These are phyloP conservation scores for Leptodirus hochenwartii DNA, from an alignment of 2,888 invertebrate species.

Conservation along the genomic window DNA sequence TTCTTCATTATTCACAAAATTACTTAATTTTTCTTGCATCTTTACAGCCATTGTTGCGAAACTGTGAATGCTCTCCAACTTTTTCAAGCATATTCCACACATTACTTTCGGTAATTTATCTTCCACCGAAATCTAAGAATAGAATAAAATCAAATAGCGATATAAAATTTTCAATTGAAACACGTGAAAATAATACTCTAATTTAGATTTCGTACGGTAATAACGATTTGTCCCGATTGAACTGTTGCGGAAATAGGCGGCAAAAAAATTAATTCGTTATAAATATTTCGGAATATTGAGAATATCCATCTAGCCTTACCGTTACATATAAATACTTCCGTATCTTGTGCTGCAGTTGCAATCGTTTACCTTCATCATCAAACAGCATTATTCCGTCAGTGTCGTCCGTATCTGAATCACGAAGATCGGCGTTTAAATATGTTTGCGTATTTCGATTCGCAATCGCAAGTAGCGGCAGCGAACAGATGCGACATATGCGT, in stretches of 20 bases:
- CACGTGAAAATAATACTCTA: too few relatives aligned
- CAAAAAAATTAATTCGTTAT: too few relatives aligned
- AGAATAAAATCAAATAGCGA: slow-evolving; percentile 9
- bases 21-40: slow-evolving; percentile 39
- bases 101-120: slow-evolving; percentile 51
- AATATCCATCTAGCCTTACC: too few relatives aligned
- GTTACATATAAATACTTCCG: slow-evolving; percentile 47
- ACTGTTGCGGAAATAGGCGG: background rate
- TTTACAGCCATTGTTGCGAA: slow-evolving; percentile 46
- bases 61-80: slow-evolving; percentile 44
- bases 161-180: too few relatives aligned
- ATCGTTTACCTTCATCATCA: slow-evolving; percentile 43
- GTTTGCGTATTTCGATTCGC: too few relatives aligned
- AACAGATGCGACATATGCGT: slow-evolving; percentile 43
- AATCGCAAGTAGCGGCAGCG: too few relatives aligned
- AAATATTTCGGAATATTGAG: too few relatives aligned
- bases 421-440: too few relatives aligned
- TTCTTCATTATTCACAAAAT: slow-evolving; percentile 18
- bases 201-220: too few relatives aligned
- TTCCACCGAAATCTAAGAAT: slow-evolving; percentile 39
- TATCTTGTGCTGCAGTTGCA: slow-evolving; percentile 45
- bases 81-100: slow-evolving; percentile 42
- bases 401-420: slow-evolving; percentile 34
- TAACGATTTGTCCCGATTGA: too few relatives aligned
- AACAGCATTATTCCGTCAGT: slow-evolving; percentile 43